Evolutionary conservation across 2,113 vertebrate species (phyloP), one percentile per base, ranked within the genome.

Genomic region (Sorex araneus): DNA sequence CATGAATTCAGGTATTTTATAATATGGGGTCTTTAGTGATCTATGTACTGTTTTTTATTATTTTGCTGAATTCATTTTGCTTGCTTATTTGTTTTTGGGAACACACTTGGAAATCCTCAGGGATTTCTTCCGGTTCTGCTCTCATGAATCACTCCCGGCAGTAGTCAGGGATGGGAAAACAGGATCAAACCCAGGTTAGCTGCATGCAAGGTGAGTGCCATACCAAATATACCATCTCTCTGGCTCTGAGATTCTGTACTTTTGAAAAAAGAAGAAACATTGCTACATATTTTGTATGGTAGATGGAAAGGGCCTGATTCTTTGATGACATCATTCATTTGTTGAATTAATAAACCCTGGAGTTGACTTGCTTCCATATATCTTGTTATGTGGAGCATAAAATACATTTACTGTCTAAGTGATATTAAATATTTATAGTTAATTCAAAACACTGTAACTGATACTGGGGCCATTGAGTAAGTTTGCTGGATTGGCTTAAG

Each of bases 361-460:
- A 81, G 69, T 32, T 43, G 32, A 83, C 77, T 94, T 73, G 64
- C 27, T 92, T 92, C 54, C 71, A 69, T 78, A 83, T 63, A 86
- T 86, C 63, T 93, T 85, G 16, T 43, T 74, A 78, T 43, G 7
- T 83, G 60, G 71, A 74, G 81, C 71, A 89, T 78, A 28, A 73
- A 86, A 77, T 81, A 4, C 87, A 69, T 94, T 91, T 92, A 92
- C 54, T 81, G 15, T 86, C 27, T 85, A 86, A 78, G 36, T 89
- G 64, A 92, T 43, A 8, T 85, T 36, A 82, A 28, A 76, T 78
- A 83, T 73, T 36, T 92, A 43, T 82, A 86, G 76, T 78, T 75
- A 83, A 28, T 23, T 75, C 32, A 83, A 90, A 95, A 77, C 57
- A 78, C 32, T 91, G 16, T 75, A 80, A 84, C 36, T 47, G 57